Base-by-base conservation (phyloP, 2,113 vertebrate species). In the Tetrao urogallus region DNA sequence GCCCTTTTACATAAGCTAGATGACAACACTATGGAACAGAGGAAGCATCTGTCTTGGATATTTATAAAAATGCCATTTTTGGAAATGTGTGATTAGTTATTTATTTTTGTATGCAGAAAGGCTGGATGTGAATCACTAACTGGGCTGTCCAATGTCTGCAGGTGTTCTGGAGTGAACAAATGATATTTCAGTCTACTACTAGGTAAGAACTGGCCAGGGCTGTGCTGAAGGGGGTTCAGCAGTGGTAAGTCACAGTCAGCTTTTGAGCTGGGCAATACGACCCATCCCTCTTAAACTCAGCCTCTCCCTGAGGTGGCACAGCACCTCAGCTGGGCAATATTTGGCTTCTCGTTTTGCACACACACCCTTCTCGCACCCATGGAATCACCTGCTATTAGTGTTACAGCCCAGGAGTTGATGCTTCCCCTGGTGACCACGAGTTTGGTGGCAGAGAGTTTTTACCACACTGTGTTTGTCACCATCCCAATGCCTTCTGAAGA, bases 51-150 rank as follows among this genome's bases (percentile, higher is more conserved):
- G 82, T 45, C 87, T 75, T 71, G 56, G 74, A 15, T 92, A 89
- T 91, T 94, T 95, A 93, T 81, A 32, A 91, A 93, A 82, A 65
- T 38, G 24, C 50, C 36, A 17, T 21, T 87, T 95, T 85, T 92
- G 70, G 66, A 89, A 63, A 89, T 89, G 30, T 21, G 16, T 80
- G 74, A 92, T 92, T 92, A 86, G n/a, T 70, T 45, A 24, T 34
- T 83, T 42, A 1, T 38, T 72, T 77, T 27, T 40, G 3, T 9
- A 74, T 91, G 72, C 32, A 40, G 69, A 40, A 78, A 48, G 47
- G 54, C 73, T 78, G 73, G 32, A 36, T 92, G 25, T 88, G 73
- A 94, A 47, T 94, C 82, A 84, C 34, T 67, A 63, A 13, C 65
- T 75, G 86, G 86, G 80, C 70, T 92, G 80, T 88, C 69, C 88